Conservation (phyloP, 2,888 invertebrate species). For the Cetonia aurata region DNA sequence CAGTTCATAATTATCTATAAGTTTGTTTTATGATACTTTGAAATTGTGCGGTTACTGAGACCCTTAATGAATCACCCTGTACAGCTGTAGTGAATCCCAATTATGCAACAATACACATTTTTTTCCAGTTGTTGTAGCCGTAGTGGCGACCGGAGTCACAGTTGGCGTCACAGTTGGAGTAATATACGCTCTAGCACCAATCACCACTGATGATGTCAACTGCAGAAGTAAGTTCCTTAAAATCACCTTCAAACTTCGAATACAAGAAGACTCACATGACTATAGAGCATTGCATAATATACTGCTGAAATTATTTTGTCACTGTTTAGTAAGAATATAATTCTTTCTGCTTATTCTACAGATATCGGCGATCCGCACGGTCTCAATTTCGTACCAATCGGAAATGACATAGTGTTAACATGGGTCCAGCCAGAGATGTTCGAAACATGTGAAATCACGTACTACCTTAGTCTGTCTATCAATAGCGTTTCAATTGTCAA, state of each 20-base stretch:
- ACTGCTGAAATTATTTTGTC: too few species aligned
- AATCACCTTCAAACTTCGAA: too few species aligned
- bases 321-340: too few species aligned
- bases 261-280: too few species aligned
- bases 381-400: not conserved
- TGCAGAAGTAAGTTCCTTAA: constrained; percentile 8
- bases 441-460: not conserved
- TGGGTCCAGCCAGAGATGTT: not conserved
- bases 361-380: not conserved
- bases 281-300: too few species aligned
- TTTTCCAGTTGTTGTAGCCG: constrained; percentile 11
- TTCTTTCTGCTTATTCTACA: not conserved
- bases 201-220: not conserved
- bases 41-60: too few species aligned
- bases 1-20: too few species aligned
- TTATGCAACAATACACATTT: not conserved
- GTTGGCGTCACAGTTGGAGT: constrained; percentile 9
- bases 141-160: not conserved
- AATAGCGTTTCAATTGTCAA: not conserved
- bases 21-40: too few species aligned
- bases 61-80: too few species aligned
- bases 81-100: too few species aligned
- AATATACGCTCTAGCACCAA: not conserved
- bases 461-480: not conserved
- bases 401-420: not conserved